phyloP scores from a whole-genome alignment of 1,140 invertebrate species.

The Batillaria attramentaria region DNA sequence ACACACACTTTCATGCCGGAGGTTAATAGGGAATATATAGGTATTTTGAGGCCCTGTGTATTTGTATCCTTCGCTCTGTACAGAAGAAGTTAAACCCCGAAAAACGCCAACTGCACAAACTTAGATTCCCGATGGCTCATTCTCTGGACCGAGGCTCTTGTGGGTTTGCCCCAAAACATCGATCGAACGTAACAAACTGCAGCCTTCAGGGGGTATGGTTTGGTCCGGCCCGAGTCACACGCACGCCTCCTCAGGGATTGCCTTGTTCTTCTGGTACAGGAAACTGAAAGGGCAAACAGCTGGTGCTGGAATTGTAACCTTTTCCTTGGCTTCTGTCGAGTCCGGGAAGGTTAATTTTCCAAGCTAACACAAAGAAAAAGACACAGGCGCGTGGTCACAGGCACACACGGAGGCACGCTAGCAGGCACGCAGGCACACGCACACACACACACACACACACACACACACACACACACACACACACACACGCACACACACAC shows the following conservation, averaged over 20 bases:
- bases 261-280: not conserved
- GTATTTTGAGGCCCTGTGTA: not conserved
- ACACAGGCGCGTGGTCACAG: not conserved
- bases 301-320: too few relatives aligned
- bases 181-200: too few relatives aligned
- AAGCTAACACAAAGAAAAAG: not conserved
- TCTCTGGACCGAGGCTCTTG: too few relatives aligned
- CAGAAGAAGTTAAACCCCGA: not conserved
- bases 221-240: too few relatives aligned
- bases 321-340: too few relatives aligned
- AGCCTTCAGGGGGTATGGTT: too few relatives aligned
- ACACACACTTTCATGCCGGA: not conserved
- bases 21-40: not conserved
- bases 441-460: conserved; percentile 12
- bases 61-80: not conserved
- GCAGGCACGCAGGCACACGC: not conserved
- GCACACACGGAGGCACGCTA: not conserved
- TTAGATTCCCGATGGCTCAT: too few relatives aligned
- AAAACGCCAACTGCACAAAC: not conserved
- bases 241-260: too few relatives aligned
- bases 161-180: too few relatives aligned
- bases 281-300: not conserved
- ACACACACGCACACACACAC: conserved; percentile 5
- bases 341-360: not conserved
- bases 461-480: not conserved